These are phyloP conservation scores for Dromaius novaehollandiae DNA, from an alignment of 2,113 vertebrate species.

Conservation along the genomic window DNA sequence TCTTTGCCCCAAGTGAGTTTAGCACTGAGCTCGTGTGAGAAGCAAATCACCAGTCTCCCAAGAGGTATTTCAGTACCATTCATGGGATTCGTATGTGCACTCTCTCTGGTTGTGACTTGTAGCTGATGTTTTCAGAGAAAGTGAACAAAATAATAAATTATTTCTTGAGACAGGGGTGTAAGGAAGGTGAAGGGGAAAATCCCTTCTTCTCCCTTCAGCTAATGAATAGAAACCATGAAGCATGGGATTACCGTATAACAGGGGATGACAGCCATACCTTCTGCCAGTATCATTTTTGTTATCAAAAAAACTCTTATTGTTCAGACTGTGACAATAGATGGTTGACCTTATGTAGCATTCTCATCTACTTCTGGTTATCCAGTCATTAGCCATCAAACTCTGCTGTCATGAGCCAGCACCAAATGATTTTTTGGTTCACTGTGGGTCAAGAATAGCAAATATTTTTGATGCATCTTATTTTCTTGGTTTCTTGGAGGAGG, in stretches of 20 bases:
- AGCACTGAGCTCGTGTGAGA: neutral
- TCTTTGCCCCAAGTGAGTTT: neutral
- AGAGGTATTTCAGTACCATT: neutral
- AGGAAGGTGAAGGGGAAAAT: neutral
- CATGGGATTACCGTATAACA: neutral
- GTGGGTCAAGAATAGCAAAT: slow-evolving; percentile 48
- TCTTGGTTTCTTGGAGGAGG: neutral
- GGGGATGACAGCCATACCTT: neutral
- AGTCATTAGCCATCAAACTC: slow-evolving; percentile 41
- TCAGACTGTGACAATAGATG: neutral
- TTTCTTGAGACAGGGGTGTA: neutral
- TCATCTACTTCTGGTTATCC: slow-evolving; percentile 25
- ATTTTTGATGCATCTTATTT: slow-evolving; percentile 42
- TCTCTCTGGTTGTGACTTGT: accelerated
- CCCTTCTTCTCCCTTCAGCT: neutral
- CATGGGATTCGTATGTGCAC: neutral
- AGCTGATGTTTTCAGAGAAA: neutral
- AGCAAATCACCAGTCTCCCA: neutral
- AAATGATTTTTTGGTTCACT: slow-evolving; percentile 25
- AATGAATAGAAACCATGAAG: neutral
- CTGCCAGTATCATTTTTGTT: neutral
- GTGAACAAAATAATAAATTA: neutral
- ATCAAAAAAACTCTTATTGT: neutral
- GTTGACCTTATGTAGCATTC: neutral
- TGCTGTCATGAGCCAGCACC: neutral